Evolutionary conservation across 2,888 invertebrate species (phyloP).

Genomic region (Xanthia icteritia): DNA sequence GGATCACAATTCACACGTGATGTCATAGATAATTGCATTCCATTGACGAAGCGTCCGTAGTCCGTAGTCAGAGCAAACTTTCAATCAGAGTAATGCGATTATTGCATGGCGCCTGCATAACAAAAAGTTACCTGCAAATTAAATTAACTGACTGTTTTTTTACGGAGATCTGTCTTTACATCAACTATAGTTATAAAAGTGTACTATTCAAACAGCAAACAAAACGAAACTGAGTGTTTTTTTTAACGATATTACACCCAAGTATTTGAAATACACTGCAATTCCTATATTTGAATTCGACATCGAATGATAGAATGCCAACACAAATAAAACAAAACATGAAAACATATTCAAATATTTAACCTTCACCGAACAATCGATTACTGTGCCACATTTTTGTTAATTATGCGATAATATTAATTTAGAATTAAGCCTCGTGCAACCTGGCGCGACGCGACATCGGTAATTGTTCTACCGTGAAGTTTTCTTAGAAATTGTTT

Average conservation of each 20-base stretch:
- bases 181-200: too few species aligned
- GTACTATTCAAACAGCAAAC: not conserved
- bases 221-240: not conserved
- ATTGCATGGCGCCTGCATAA: constrained; percentile 20
- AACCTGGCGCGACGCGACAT: too few species aligned
- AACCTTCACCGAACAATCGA: not conserved
- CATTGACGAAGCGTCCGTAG: constrained; percentile 42
- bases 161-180: not conserved
- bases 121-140: constrained; percentile 21
- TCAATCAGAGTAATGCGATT: constrained; percentile 65
- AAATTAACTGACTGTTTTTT: constrained; percentile 9
- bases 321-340: too few species aligned
- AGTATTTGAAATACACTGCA: not conserved
- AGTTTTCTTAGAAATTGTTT: too few species aligned
- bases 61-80: constrained; percentile 51
- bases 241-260: not conserved
- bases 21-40: constrained; percentile 51
- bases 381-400: not conserved
- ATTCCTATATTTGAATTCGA: not conserved
- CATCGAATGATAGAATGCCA: not conserved
- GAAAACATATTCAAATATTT: not conserved
- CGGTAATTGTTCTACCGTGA: too few species aligned
- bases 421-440: too few species aligned
- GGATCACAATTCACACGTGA: constrained; percentile 14
- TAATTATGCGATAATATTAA: not conserved